These are phyloP conservation scores for Lasioglossum villosulum DNA, from an alignment of 2,888 invertebrate genomes.

Conservation along the genomic window DNA sequence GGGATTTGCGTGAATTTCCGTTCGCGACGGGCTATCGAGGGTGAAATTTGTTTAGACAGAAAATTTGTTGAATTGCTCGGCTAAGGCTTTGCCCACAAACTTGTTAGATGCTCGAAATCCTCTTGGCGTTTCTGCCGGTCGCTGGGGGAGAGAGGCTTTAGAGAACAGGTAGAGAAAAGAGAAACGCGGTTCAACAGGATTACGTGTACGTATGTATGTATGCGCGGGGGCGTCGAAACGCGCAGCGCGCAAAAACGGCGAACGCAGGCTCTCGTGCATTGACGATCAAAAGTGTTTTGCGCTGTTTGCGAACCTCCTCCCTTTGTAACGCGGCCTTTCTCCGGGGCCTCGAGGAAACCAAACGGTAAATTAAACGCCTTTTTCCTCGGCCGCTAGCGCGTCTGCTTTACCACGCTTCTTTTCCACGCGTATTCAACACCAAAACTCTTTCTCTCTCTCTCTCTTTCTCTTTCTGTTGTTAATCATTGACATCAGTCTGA, in stretches of 20 bases:
- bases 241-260: conserved; percentile 16
- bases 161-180: not conserved
- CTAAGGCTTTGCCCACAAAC: conserved; percentile 34
- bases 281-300: conserved; percentile 37
- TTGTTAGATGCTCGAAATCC: conserved; percentile 33
- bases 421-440: not conserved
- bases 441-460: not conserved
- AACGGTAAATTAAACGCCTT: conserved; percentile 25
- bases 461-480: not conserved
- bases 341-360: conserved; percentile 14
- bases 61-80: conserved; percentile 50
- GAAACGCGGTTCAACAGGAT: conserved; percentile 3
- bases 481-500: conserved; percentile 1
- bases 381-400: not conserved
- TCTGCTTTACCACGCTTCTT: not conserved
- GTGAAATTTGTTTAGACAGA: conserved; percentile 47
- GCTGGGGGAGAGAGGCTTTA: not conserved
- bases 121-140: not conserved
- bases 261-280: conserved; percentile 24
- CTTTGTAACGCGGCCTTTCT: conserved; percentile 7
- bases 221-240: not conserved
- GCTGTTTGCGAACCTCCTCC: conserved; percentile 9
- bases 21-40: conserved; percentile 10
- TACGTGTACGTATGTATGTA: conserved; percentile 5
- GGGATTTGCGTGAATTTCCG: conserved; percentile 34